Base-by-base conservation (phyloP, 2,888 invertebrate genomes). In the Phaedon cochleariae region DNA sequence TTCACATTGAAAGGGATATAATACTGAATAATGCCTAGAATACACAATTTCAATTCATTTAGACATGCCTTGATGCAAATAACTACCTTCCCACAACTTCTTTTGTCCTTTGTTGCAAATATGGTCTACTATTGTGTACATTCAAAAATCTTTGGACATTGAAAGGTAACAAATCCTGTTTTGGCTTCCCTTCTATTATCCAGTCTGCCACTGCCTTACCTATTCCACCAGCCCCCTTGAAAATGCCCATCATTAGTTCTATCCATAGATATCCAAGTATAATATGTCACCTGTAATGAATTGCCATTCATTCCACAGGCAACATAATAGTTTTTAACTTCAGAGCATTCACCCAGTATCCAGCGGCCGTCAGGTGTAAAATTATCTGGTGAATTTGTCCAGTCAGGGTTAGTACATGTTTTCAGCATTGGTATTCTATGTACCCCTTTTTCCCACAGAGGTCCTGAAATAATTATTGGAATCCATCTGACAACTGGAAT, bases 231-330 rank as follows among this genome's bases (percentile, higher is more conserved):
- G 90, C 89, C n/a, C 89, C 89, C 80, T 81, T 51, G 2, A 41
- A 41, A 41, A 41, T 34, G 4, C n/a, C 3, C 26, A 26, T 26
- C 26, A 26, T 3, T 26, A 41, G 15, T 41, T 15, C 7, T 31
- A 3, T 31, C 29, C 10, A 3, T 31, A 54, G 15, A 3, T 48
- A 20, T 17, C 21, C 22, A 26, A 41, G 45, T 45, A 48, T 48
- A 52, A 45, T 34, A 10, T 4, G 37, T 59, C 29, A 46, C 45
- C 73, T 89, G 90, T 48, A 90, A 82, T 9, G 90, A 88, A 77
- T 89, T 88, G 5, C 90, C 89, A 81, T 90, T 90, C 89, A 91
- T 89, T 22, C 91, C 92, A 65, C 89, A 89, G 52, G 90, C 90
- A n/a, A 90, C 89, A 81, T 88, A 91, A 79, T 91, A 91, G 77